Evolutionary conservation across 1,140 invertebrate genomes (phyloP).

Genomic region (Nomia melanderi): DNA sequence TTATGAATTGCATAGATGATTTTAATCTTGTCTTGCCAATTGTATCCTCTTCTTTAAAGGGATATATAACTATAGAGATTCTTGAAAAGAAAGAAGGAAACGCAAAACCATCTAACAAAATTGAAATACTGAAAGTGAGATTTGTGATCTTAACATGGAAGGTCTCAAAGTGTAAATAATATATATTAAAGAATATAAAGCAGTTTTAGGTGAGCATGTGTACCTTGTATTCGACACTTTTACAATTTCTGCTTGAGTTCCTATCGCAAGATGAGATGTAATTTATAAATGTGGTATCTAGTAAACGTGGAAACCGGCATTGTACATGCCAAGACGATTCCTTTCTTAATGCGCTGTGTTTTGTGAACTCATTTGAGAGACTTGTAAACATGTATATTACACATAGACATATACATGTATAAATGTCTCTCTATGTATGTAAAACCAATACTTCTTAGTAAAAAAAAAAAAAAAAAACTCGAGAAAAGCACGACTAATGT

Average conservation of each 20-base stretch:
- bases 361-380: constrained; percentile 45
- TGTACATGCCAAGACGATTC: constrained; percentile 49
- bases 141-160: constrained; percentile 31
- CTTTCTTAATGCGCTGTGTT: constrained; percentile 56
- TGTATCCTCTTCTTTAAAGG: not conserved
- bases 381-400: constrained; percentile 27
- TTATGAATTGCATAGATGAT: no score
- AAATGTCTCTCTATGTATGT: constrained; percentile 63
- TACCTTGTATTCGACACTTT: constrained; percentile 59
- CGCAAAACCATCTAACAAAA: constrained; percentile 7
- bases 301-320: constrained; percentile 62
- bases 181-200: constrained; percentile 56
- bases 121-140: constrained; percentile 18
- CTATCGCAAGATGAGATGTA: constrained; percentile 49
- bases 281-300: constrained; percentile 66
- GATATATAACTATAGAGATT: constrained; percentile 14
- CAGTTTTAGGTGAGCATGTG: constrained; percentile 43
- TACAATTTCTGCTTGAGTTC: constrained; percentile 62
- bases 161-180: constrained; percentile 60
- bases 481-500: not conserved
- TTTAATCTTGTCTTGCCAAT: no score
- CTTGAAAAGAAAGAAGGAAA: constrained; percentile 9
- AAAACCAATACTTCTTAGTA: constrained; percentile 58
- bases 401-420: constrained; percentile 64
- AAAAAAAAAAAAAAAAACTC: not conserved